Percentiles rank a stretch among this genome's conserved stretches.
phyloP scores from a whole-genome alignment of 2,113 vertebrate genomes.

The Pedionomus torquatus region DNA sequence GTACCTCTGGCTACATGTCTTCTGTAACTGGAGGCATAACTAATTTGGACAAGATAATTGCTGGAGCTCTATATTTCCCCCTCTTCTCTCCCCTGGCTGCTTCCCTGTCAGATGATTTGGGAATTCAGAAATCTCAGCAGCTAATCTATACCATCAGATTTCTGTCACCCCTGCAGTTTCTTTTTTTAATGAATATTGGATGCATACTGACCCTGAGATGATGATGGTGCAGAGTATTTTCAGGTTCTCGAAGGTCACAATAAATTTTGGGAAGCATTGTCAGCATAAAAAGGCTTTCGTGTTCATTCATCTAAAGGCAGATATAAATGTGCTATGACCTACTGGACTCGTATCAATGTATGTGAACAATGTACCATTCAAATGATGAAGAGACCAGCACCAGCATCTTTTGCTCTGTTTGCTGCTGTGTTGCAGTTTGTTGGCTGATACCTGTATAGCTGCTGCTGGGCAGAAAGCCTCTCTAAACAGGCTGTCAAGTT shows the following conservation, averaged over 20 bases:
- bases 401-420: constrained; percentile 16
- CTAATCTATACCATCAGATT: constrained; percentile 50
- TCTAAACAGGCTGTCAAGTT: constrained; percentile 18
- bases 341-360: not conserved
- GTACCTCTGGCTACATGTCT: not conserved
- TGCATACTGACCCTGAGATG: constrained; percentile 27
- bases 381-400: not conserved
- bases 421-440: not conserved
- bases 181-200: constrained; percentile 51
- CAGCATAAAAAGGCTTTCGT: constrained; percentile 4
- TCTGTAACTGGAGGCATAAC: not conserved
- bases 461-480: constrained; percentile 25
- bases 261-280: constrained; percentile 32
- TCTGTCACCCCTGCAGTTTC: constrained; percentile 28
- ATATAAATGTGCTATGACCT: constrained; percentile 19
- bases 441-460: not conserved
- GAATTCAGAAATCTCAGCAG: constrained; percentile 44
- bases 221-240: constrained; percentile 29
- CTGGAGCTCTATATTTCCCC: not conserved
- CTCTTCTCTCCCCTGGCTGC: not conserved
- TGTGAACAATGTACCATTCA: not conserved
- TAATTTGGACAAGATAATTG: constrained; percentile 30
- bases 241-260: constrained; percentile 39
- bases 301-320: constrained; percentile 44
- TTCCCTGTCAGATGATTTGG: constrained; percentile 12